Evolutionary conservation across 2,797 vertebrate species (phyloP).

Genomic region (Chlorospingus semifuscus): DNA sequence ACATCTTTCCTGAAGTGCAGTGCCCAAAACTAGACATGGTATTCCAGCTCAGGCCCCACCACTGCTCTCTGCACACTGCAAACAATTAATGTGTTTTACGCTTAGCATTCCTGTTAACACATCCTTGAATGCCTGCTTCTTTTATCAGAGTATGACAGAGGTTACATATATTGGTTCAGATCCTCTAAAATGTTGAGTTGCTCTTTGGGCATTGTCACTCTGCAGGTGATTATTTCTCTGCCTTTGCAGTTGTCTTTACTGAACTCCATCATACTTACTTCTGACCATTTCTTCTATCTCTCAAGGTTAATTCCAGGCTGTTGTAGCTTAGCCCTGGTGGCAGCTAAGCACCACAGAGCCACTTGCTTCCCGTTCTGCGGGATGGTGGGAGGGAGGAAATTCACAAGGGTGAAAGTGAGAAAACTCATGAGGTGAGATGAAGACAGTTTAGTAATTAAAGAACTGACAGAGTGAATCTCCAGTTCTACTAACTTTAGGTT

Average conservation of each 20-base stretch:
- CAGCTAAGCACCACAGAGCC: neutral
- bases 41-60: neutral
- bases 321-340: neutral
- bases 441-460: neutral
- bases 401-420: neutral
- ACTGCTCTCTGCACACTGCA: neutral
- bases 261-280: neutral
- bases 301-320: neutral
- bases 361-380: accelerated
- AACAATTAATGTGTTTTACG: neutral
- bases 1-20: neutral
- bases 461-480: neutral
- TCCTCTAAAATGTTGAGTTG: neutral
- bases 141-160: neutral
- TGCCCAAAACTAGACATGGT: neutral
- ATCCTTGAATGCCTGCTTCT: neutral
- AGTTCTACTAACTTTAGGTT: neutral
- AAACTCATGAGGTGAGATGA: neutral
- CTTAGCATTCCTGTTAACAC: neutral
- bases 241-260: neutral
- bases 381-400: neutral
- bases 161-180: neutral
- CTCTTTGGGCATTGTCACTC: neutral
- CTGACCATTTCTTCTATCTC: neutral
- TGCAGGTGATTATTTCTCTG: neutral